These are phyloP conservation scores for Gallinago paraguaiae DNA, from an alignment of 2,113 vertebrate species.

Conservation along the genomic window DNA sequence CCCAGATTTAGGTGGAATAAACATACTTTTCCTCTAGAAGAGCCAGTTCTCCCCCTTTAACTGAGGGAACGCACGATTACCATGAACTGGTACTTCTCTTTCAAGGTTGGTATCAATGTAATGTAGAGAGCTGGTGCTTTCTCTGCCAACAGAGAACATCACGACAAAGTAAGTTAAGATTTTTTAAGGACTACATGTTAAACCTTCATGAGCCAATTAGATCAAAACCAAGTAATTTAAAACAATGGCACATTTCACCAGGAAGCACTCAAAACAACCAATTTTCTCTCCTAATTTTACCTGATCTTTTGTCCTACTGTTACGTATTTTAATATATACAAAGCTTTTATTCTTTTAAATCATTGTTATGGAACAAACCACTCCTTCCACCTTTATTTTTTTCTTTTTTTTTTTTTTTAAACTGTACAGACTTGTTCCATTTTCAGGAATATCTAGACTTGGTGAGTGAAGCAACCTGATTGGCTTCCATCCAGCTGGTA, in stretches of 20 bases:
- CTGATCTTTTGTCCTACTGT: not conserved
- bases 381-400: constrained; percentile 75
- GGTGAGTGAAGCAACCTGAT: constrained; percentile 99
- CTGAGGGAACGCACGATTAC: not conserved
- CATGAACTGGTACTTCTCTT: not conserved
- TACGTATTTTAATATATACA: constrained; percentile 82
- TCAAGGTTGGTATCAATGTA: not conserved
- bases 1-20: not conserved
- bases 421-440: constrained; percentile 88
- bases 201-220: not conserved
- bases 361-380: constrained; percentile 79
- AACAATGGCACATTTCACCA: not conserved
- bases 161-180: not conserved
- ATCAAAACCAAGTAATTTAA: not conserved
- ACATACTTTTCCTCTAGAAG: not conserved
- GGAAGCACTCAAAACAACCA: not conserved
- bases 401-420: constrained; percentile 64
- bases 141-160: not conserved
- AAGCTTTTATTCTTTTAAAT: constrained; percentile 74
- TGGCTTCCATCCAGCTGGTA: constrained; percentile 99
- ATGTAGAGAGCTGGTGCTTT: not conserved
- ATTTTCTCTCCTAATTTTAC: not conserved
- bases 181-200: not conserved
- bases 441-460: constrained; percentile 94
- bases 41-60: not conserved